Evolutionary conservation across 1,140 invertebrate genomes (phyloP).

Genomic region (Drosophila rhopaloa): DNA sequence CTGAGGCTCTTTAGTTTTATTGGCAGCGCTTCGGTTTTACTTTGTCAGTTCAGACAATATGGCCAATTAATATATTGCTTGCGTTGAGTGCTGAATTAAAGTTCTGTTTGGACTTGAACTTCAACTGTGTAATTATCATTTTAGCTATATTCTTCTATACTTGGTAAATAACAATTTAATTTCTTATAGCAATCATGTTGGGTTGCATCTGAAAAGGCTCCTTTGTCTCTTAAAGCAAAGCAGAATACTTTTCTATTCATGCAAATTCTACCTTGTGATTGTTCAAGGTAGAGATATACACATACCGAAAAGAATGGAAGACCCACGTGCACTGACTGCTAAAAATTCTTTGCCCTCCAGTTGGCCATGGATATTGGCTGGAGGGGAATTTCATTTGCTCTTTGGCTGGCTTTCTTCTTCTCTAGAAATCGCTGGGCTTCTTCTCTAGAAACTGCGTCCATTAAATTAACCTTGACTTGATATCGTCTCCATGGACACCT

Average conservation of each 20-base stretch:
- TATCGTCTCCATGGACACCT: constrained; percentile 25
- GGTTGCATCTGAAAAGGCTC: too few relatives aligned
- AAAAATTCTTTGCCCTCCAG: constrained; percentile 22
- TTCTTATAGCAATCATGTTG: too few relatives aligned
- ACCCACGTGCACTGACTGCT: constrained; percentile 25
- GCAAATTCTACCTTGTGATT: constrained; percentile 54
- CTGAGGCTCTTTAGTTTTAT: constrained; percentile 67
- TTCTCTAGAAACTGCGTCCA: constrained; percentile 20
- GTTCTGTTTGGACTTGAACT: neutral
- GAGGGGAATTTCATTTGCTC: constrained; percentile 6
- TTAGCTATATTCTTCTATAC: too few relatives aligned
- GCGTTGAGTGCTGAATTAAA: neutral
- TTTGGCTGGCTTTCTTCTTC: constrained; percentile 1
- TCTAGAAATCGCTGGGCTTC: constrained; percentile 21
- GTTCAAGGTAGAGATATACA: constrained; percentile 15
- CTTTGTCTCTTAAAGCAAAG: constrained; percentile 1
- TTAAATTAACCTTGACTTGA: constrained; percentile 44
- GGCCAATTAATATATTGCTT: constrained; percentile 29
- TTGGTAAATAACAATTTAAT: too few relatives aligned
- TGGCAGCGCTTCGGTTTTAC: constrained; percentile 48
- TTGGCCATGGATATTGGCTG: constrained; percentile 27
- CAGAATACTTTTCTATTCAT: constrained; percentile 33
- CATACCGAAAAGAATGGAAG: neutral
- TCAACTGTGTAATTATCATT: neutral
- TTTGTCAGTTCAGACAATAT: constrained; percentile 35